Conservation (phyloP, 2,797 vertebrate genomes). For the Crax fasciolata region DNA sequence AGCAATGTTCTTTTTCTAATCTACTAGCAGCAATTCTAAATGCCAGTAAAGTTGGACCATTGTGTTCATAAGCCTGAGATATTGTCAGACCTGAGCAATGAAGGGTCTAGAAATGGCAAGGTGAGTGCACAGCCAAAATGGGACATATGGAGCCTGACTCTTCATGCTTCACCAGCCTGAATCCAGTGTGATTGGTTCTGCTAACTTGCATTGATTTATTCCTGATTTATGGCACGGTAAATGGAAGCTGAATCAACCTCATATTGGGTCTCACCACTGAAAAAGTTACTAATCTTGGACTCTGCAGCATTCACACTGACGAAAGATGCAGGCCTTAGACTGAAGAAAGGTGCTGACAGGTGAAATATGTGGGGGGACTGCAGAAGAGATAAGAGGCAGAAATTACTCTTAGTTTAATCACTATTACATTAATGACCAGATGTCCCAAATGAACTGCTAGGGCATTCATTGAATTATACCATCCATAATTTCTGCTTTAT, state of each 20-base stretch:
- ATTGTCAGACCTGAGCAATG: background rate
- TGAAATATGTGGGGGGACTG: background rate
- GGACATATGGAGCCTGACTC: background rate
- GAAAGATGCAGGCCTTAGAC: background rate
- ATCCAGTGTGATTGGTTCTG: background rate
- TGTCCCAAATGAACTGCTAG: background rate
- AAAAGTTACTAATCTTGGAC: background rate
- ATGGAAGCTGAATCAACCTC: background rate
- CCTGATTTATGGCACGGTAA: background rate
- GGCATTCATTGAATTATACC: background rate
- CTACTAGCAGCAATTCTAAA: background rate
- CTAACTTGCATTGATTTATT: background rate
- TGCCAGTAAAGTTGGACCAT: background rate
- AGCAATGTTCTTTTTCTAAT: background rate
- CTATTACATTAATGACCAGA: background rate
- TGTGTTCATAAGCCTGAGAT: background rate
- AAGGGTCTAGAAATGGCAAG: background rate
- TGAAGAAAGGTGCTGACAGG: background rate
- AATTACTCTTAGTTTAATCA: background rate
- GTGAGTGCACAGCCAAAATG: background rate
- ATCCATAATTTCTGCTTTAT: background rate
- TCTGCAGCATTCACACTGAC: background rate
- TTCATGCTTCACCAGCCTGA: background rate
- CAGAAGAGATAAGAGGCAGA: background rate
- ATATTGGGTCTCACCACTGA: background rate